A percentile compares a stretch with the other conserved stretches of the same genome.
These are phyloP conservation scores for Cathartes aura DNA, from an alignment of 2,113 vertebrate genomes.

Conservation along the genomic window DNA sequence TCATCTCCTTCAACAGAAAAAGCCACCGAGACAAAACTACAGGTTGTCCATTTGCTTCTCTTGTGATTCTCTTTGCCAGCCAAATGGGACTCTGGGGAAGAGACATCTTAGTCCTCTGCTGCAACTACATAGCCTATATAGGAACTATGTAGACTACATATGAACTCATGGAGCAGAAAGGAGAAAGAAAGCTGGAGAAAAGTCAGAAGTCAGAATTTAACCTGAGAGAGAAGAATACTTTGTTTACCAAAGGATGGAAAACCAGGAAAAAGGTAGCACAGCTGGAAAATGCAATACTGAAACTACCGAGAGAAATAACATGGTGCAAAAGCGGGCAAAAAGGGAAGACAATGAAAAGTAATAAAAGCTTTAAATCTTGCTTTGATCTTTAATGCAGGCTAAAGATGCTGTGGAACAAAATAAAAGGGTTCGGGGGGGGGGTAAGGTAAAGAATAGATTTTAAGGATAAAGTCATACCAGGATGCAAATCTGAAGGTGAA, in stretches of 20 bases:
- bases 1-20: not conserved
- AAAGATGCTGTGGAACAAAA: conserved; percentile 48
- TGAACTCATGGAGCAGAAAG: not conserved
- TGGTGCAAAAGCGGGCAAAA: conserved; percentile 11
- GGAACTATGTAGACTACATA: not conserved
- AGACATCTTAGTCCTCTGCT: not conserved
- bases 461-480: not conserved
- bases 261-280: not conserved
- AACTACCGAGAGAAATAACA: not conserved
- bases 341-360: conserved; percentile 41
- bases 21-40: not conserved
- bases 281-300: not conserved
- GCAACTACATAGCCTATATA: not conserved
- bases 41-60: not conserved
- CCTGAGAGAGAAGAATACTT: not conserved
- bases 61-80: not conserved
- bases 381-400: conserved; percentile 47
- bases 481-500: conserved; percentile 12
- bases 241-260: not conserved
- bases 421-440: not conserved
- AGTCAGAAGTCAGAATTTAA: not conserved
- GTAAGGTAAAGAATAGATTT: conserved; percentile 4
- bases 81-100: not conserved
- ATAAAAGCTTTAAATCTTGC: conserved; percentile 63
- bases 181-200: not conserved